phyloP scores from a whole-genome alignment of 2,113 vertebrate species.

The Dryoscopus gambensis region DNA sequence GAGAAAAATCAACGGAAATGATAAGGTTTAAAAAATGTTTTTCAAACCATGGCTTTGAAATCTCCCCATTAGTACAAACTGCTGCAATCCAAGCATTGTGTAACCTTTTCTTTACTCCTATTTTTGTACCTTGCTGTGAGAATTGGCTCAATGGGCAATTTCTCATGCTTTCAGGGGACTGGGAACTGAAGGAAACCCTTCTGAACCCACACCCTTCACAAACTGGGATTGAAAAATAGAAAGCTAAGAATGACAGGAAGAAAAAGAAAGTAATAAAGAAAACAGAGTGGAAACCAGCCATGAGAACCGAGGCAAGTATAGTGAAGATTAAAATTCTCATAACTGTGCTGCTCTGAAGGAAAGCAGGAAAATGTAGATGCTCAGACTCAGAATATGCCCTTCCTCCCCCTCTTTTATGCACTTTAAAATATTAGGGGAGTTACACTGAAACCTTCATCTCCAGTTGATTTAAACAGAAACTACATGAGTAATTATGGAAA shows the following conservation, averaged over 20 bases:
- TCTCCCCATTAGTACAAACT: slow-evolving; percentile 52
- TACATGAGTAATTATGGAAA: not conserved
- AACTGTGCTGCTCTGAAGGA: not conserved
- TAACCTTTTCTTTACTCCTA: slow-evolving; percentile 72
- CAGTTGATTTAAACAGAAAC: not conserved
- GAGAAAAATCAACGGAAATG: slow-evolving; percentile 66
- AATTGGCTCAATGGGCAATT: slow-evolving; percentile 73
- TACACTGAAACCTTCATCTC: not conserved
- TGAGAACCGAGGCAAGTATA: slow-evolving; percentile 68
- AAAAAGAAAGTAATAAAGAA: slow-evolving; percentile 79
- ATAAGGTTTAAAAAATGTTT: slow-evolving; percentile 52
- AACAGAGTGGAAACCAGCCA: slow-evolving; percentile 68
- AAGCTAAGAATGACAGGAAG: slow-evolving; percentile 84
- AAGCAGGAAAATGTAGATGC: slow-evolving; percentile 2
- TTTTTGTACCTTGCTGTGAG: slow-evolving; percentile 82
- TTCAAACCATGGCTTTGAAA: slow-evolving; percentile 57
- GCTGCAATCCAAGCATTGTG: slow-evolving; percentile 57
- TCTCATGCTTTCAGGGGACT: slow-evolving; percentile 78
- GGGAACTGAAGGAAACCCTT: slow-evolving; percentile 76
- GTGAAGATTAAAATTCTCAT: slow-evolving; percentile 50
- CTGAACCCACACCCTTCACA: slow-evolving; percentile 73
- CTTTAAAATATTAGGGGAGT: not conserved
- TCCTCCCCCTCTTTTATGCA: not conserved
- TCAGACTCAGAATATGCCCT: not conserved
- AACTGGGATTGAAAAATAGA: slow-evolving; percentile 74